Evolutionary conservation across 2,797 vertebrate genomes (phyloP).

Genomic region (Luscinia megarhynchos): DNA sequence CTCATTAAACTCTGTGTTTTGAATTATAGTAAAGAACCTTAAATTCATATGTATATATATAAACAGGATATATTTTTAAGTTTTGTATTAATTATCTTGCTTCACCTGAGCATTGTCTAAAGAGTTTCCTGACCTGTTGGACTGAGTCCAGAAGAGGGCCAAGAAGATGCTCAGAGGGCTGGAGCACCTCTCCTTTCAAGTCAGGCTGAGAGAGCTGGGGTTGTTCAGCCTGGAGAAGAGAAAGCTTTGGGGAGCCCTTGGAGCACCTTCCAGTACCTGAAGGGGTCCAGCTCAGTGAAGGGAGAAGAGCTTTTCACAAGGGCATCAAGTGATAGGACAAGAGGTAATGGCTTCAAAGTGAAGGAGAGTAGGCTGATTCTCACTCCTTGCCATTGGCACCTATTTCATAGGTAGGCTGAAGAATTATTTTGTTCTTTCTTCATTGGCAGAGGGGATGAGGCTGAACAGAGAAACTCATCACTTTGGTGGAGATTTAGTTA

Average conservation of each 20-base stretch:
- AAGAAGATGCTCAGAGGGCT: neutral
- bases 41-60: neutral
- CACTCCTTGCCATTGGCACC: neutral
- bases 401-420: neutral
- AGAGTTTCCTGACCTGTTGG: neutral
- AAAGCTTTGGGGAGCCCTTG: neutral
- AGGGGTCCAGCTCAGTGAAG: neutral
- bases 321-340: neutral
- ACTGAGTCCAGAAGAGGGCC: neutral
- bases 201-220: neutral
- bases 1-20: neutral
- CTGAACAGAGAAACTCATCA: neutral
- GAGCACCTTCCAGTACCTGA: neutral
- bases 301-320: neutral
- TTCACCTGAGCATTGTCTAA: neutral
- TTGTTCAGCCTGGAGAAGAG: neutral
- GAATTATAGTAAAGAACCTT: neutral
- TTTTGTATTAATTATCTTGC: neutral
- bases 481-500: neutral
- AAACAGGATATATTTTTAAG: neutral
- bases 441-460: neutral
- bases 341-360: neutral
- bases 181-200: neutral
- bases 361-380: neutral
- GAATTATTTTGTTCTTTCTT: neutral